A percentile compares a stretch with the other conserved stretches of the same genome.
These are phyloP conservation scores for Micronycteris hirsuta DNA, from an alignment of 2,113 vertebrate species.

Conservation along the genomic window DNA sequence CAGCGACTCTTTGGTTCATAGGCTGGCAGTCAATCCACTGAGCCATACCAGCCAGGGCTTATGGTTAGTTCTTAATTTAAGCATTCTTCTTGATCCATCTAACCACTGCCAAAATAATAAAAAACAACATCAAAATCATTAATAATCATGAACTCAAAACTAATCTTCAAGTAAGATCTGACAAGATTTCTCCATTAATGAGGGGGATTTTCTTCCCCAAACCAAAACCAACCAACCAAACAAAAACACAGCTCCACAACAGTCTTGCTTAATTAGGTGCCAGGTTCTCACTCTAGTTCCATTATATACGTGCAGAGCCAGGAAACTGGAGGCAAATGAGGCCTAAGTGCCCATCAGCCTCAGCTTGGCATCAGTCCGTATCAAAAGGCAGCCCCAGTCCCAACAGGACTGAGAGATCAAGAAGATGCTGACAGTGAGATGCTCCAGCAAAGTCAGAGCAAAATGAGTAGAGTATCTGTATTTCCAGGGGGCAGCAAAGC, in stretches of 20 bases:
- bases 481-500: background rate
- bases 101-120: background rate
- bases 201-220: background rate
- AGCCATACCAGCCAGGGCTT: background rate
- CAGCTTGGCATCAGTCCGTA: background rate
- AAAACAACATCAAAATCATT: background rate
- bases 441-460: background rate
- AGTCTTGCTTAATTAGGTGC: background rate
- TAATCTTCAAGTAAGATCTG: background rate
- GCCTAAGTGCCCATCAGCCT: background rate
- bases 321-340: background rate
- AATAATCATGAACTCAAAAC: background rate
- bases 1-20: no score
- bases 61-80: background rate
- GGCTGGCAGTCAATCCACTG: no score
- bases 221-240: background rate
- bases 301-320: background rate
- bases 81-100: background rate
- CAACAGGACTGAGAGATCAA: background rate
- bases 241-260: background rate
- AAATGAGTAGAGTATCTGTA: background rate
- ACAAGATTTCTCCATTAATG: background rate
- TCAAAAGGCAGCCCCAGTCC: background rate
- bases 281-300: background rate
- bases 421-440: background rate